Evolutionary conservation across 2,888 invertebrate genomes (phyloP).

Genomic region (Cataglyphis rosenhaueri): DNA sequence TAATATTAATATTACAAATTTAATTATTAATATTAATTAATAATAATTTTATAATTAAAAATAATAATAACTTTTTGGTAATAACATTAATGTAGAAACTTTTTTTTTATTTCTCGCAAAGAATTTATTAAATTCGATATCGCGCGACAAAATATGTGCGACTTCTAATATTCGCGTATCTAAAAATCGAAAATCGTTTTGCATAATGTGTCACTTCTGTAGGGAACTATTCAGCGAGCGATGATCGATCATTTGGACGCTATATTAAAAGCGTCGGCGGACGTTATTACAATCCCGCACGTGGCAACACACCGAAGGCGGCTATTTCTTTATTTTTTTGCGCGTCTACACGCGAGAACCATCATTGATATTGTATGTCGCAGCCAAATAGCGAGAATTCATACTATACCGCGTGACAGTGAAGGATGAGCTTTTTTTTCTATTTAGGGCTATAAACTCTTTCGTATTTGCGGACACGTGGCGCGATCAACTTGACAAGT

Average conservation of each 20-base stretch:
- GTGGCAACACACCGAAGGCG: slow-evolving; percentile 11
- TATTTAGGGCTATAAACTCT: slow-evolving; percentile 54
- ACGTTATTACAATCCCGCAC: slow-evolving; percentile 34
- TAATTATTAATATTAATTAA: too few relatives aligned
- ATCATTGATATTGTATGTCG: slow-evolving; percentile 12
- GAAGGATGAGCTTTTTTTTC: slow-evolving; percentile 62
- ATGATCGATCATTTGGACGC: slow-evolving; percentile 24
- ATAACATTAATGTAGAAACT: not conserved
- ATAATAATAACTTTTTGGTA: not conserved
- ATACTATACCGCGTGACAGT: slow-evolving; percentile 54
- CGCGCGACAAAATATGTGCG: not conserved
- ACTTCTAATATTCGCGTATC: slow-evolving; percentile 1
- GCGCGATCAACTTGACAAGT: slow-evolving; percentile 59
- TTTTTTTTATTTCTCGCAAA: not conserved
- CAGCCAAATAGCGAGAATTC: slow-evolving; percentile 34
- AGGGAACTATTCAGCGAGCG: slow-evolving; percentile 3
- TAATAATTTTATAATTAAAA: too few relatives aligned
- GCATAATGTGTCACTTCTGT: slow-evolving; percentile 28
- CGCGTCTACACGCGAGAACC: not conserved
- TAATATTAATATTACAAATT: too few relatives aligned
- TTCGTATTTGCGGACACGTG: slow-evolving; percentile 52
- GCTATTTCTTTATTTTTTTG: slow-evolving; percentile 30
- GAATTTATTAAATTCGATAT: not conserved
- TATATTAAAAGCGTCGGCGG: slow-evolving; percentile 9
- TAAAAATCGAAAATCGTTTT: slow-evolving; percentile 15